Evolutionary conservation across 1,140 invertebrate species (phyloP), one percentile per base, ranked within the genome.

Genomic region (Ceratosolen solmsi): DNA sequence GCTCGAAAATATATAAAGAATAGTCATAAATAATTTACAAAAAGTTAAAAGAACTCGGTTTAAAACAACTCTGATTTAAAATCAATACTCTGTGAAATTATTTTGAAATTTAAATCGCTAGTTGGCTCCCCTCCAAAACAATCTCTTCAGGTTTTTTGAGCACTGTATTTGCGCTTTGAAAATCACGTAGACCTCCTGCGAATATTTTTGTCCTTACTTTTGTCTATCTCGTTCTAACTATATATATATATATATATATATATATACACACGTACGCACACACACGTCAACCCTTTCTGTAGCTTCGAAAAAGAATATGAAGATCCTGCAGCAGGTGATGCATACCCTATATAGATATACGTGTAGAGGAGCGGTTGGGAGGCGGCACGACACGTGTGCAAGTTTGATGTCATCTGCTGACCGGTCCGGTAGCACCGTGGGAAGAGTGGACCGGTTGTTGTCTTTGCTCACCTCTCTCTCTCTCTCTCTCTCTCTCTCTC

Each of bases 351-450:
- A 46, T 65, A 46, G 60, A 51, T 68, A 78, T 58, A 58, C 30
- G 49, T 22, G 54, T n/a, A n/a, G 25, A 15, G 25, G 41, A 78
- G 83, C 84, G 27, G 58, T 82, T 17, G 77, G 58, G 46, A 49
- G 71, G 71, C 49, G 71, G 71, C 75, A 46, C 70, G 85, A 86
- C 85, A 86, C 87, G 87, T 87, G 85, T 87, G 86, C 84, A 85
- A 79, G 85, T 87, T 84, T 85, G 85, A 86, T 88, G 87, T 89
- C 88, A 87, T 89, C 85, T 89, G 87, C 85, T 88, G 86, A 88
- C 88, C 88, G 86, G 88, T 87, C 85, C 85, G 84, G 88, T 86
- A 86, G 85, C 86, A 89, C 88, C 88, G 88, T 89, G 88, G 88
- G 88, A 89, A 89, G 88, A 86, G 36, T 70, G 22, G 74, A 83